Evolutionary conservation across 1,140 invertebrate genomes (phyloP).

Genomic region (Lordiphosa collinella): DNA sequence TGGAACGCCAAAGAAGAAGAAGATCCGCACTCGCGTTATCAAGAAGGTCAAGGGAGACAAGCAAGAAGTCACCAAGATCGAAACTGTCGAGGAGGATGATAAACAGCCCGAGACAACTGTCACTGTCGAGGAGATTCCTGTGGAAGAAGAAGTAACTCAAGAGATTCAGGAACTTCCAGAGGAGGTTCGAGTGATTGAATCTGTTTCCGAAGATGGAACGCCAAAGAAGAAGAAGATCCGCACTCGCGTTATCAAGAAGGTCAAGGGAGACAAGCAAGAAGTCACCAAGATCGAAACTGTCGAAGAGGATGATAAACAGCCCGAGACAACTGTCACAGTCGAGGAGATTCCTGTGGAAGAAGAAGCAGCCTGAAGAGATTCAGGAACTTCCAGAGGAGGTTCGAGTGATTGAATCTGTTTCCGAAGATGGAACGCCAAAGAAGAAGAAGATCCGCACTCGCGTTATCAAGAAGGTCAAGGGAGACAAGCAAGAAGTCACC

Average conservation of each 20-base stretch:
- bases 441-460: slow-evolving; percentile 19
- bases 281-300: slow-evolving; percentile 20
- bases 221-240: slow-evolving; percentile 17
- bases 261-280: slow-evolving; percentile 17
- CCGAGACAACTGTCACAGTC: slow-evolving; percentile 6
- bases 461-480: slow-evolving; percentile 19
- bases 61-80: slow-evolving; percentile 21
- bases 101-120: slow-evolving; percentile 7
- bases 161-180: slow-evolving; percentile 13
- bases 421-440: slow-evolving; percentile 9
- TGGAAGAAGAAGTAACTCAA: slow-evolving; percentile 8
- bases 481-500: slow-evolving; percentile 19
- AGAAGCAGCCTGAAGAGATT: slow-evolving; percentile 9
- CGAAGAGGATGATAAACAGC: slow-evolving; percentile 12
- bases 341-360: slow-evolving; percentile 10
- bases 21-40: slow-evolving; percentile 13
- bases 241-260: slow-evolving; percentile 20
- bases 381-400: slow-evolving; percentile 13
- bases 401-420: slow-evolving; percentile 5
- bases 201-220: slow-evolving; percentile 6
- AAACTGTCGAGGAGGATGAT: slow-evolving; percentile 17
- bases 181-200: slow-evolving; percentile 12
- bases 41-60: slow-evolving; percentile 22
- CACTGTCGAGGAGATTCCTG: slow-evolving; percentile 10
- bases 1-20: slow-evolving; percentile 12